Base-by-base conservation (phyloP, 2,113 vertebrate species). In the Erythrolamprus reginae region DNA sequence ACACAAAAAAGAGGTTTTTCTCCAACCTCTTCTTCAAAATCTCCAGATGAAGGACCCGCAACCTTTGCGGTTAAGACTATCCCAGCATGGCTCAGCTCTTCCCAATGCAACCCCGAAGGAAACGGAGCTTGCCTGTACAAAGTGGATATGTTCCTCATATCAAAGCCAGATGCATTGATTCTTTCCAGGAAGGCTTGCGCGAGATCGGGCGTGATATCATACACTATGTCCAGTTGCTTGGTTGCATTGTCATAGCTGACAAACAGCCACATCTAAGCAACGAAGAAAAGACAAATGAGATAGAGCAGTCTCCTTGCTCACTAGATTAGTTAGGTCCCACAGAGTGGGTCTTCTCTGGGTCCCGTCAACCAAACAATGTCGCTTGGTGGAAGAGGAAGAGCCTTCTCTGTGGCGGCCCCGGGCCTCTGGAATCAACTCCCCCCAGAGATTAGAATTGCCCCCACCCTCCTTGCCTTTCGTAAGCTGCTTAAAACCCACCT, bases 191-290 rank as follows among this genome's bases (percentile, higher is more conserved):
- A 98, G 0, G 97, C 97, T 88, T 94, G 96, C 19, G 97, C 97
- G 2, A 97, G 91, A 3, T 92, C 93, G 9, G 96, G 96, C 1
- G 96, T 97, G 94, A 98, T 96, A 88, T 98, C 98, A 84, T 97
- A 98, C 52, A 98, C 96, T 0, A 90, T 97, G 91, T 98, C 98
- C 93, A 98, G 13, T 92, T 98, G 98, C 94, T 98, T 98, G 5
- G 98, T 98, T 21, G 97, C 97, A 0, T 98, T 98, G 96, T 98
- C 98, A 0, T 97, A 98, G 96, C 97, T 97, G 84, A 98, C 96
- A 92, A 98, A 98, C 5, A 97, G 92, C 23, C 96, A 96, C 19
- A 98, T 96, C 98, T 98, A 90, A 50, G 0, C 89, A 82, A 89
- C 15, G 89, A 56, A 92, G 58, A 94, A 23, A 58, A 93, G 92